phyloP scores from a whole-genome alignment of 2,888 invertebrate species.

The Osedax frankpressi region DNA sequence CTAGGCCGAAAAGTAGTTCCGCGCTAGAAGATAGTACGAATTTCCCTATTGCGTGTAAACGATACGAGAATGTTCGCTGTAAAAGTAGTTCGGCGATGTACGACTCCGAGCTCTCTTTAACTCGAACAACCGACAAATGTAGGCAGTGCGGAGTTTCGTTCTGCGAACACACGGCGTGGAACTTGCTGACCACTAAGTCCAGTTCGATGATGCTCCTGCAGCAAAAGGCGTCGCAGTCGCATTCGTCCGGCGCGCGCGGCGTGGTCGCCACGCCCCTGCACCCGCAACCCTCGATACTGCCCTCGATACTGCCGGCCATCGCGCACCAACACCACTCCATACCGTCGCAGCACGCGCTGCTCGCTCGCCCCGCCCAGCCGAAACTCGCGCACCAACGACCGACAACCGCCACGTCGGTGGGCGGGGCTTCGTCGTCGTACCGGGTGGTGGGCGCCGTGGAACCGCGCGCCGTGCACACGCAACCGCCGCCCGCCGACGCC shows the following conservation, averaged over 20 bases:
- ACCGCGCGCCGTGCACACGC: background rate
- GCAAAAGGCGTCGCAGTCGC: background rate
- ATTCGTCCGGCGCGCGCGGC: background rate
- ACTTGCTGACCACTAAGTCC: constrained; percentile 4
- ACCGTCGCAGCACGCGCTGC: background rate
- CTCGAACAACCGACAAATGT: background rate
- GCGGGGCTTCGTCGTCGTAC: background rate
- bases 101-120: background rate
- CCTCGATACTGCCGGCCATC: no score
- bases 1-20: background rate
- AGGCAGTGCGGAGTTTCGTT: constrained; percentile 10
- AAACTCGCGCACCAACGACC: background rate
- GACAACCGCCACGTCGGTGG: background rate
- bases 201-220: background rate
- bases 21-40: background rate
- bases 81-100: background rate
- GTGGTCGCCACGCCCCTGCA: background rate
- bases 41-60: background rate
- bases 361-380: background rate
- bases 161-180: constrained; percentile 14
- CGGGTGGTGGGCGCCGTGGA: constrained; percentile 7
- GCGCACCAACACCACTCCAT: background rate
- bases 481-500: background rate
- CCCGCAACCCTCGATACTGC: background rate
- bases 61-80: background rate